A percentile compares a stretch with the other conserved stretches of the same genome.
These are phyloP conservation scores for Psittacara wagleri DNA, from an alignment of 2,113 vertebrate species.

Conservation along the genomic window DNA sequence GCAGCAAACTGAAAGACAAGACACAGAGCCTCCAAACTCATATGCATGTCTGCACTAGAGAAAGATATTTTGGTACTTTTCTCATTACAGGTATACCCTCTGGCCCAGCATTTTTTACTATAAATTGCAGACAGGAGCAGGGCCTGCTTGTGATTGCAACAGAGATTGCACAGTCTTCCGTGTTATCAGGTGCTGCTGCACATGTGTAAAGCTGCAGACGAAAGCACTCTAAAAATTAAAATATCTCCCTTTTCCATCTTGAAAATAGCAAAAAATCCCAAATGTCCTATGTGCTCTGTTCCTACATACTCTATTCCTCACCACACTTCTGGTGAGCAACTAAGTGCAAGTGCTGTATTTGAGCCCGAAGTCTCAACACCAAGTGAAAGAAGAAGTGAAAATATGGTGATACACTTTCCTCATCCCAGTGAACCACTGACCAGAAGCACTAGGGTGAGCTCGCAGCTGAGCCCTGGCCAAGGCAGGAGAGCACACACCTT, in stretches of 20 bases:
- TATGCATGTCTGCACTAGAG: neutral
- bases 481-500: neutral
- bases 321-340: neutral
- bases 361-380: neutral
- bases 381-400: neutral
- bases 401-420: neutral
- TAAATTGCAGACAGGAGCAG: neutral
- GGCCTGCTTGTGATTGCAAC: neutral
- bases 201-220: neutral
- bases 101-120: neutral
- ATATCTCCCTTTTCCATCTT: neutral
- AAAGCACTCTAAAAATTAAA: neutral
- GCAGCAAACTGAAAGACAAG: neutral
- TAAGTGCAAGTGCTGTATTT: neutral
- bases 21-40: neutral
- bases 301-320: neutral
- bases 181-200: neutral
- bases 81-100: neutral
- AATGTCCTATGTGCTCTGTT: neutral
- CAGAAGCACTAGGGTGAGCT: neutral
- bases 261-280: neutral
- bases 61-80: neutral
- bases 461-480: rapidly evolving
- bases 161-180: neutral
- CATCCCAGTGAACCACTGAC: neutral